These are phyloP conservation scores for Sapayoa aenigma DNA, from an alignment of 2,113 vertebrate genomes.

Conservation along the genomic window DNA sequence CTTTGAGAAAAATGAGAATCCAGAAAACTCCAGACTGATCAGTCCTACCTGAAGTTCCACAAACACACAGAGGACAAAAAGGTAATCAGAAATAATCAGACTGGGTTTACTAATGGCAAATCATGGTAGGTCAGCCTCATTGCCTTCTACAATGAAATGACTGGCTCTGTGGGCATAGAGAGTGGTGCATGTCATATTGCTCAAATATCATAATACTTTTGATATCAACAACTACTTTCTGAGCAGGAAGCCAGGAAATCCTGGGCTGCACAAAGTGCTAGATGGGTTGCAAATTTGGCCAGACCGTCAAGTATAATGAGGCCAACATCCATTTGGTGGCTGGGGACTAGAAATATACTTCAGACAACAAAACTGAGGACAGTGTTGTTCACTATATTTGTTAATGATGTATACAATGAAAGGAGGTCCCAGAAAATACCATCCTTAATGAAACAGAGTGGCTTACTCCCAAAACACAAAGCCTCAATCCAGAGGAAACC, in stretches of 20 bases:
- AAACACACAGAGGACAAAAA: background rate
- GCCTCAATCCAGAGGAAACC: background rate
- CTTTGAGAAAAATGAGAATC: background rate
- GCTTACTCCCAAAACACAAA: background rate
- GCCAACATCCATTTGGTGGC: background rate
- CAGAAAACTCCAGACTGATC: background rate
- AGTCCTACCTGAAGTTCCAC: background rate
- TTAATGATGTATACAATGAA: background rate
- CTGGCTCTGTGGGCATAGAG: background rate
- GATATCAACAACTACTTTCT: background rate
- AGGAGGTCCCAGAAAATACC: background rate
- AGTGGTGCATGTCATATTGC: background rate
- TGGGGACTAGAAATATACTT: background rate
- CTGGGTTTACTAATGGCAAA: background rate
- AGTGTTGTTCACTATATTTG: background rate
- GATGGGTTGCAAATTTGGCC: background rate
- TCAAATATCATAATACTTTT: background rate
- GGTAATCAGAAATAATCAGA: background rate
- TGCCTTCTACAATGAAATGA: background rate
- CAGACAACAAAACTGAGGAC: background rate
- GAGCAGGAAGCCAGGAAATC: background rate
- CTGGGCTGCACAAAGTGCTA: background rate
- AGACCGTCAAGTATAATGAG: background rate
- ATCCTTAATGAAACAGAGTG: background rate
- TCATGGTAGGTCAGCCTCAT: background rate